A percentile compares a stretch with the other conserved stretches of the same genome.
phyloP scores from a whole-genome alignment of 1,140 invertebrate species.

The Ylistrum balloti region DNA sequence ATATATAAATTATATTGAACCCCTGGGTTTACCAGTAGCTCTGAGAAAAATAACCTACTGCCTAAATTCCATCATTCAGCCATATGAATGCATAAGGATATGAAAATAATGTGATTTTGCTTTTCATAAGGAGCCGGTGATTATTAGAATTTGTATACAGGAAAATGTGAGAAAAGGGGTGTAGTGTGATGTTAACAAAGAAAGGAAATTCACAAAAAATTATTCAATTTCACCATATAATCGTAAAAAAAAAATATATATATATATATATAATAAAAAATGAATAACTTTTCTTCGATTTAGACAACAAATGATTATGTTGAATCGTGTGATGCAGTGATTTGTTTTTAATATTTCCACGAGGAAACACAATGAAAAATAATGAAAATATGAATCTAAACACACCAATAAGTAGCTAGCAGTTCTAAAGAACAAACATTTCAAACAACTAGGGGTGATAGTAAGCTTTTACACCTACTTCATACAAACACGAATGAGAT shows the following conservation, averaged over 20 bases:
- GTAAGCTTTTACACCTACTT: slow-evolving; percentile 38
- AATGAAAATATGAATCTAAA: slow-evolving; percentile 39
- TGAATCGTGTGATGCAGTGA: not conserved
- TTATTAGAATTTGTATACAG: not conserved
- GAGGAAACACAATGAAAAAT: slow-evolving; percentile 6
- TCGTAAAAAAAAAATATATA: not conserved
- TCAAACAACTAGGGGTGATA: slow-evolving; percentile 26
- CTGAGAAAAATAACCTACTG: not conserved
- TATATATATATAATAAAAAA: not conserved
- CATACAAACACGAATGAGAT: slow-evolving; percentile 34
- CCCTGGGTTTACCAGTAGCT: not conserved
- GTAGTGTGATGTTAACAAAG: not conserved
- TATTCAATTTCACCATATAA: not conserved
- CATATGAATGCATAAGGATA: not conserved
- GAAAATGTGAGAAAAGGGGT: slow-evolving; percentile 25
- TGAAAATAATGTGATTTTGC: not conserved
- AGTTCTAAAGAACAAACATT: not conserved
- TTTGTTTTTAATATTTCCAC: not conserved
- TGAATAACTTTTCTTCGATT: not conserved
- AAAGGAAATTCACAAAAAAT: not conserved
- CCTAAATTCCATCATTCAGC: not conserved
- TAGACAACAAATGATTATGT: not conserved
- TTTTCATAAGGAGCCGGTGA: not conserved
- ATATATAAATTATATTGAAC: not conserved
- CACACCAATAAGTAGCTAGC: slow-evolving; percentile 33